Evolutionary conservation across 2,113 vertebrate genomes (phyloP).

Genomic region (Pitta sordida): DNA sequence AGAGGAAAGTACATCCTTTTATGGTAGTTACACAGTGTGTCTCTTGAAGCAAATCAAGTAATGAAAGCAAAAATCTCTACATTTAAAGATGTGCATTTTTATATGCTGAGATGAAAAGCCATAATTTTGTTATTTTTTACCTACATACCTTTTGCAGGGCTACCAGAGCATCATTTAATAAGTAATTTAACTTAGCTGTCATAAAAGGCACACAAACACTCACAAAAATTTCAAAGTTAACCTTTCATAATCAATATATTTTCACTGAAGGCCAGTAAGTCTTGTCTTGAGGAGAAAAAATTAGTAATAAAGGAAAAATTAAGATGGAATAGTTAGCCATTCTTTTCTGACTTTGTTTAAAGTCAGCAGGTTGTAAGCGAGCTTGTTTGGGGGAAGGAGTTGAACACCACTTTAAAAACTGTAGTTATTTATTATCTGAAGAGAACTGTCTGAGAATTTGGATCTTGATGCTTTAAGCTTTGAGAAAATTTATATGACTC

Average conservation of each 20-base stretch:
- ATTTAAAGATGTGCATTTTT: background rate
- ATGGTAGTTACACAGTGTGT: background rate
- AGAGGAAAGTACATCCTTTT: background rate
- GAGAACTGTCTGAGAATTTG: background rate
- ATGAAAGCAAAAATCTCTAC: background rate
- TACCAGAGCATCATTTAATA: background rate
- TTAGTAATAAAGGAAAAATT: background rate
- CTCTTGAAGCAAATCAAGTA: background rate
- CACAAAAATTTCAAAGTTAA: background rate
- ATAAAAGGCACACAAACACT: background rate
- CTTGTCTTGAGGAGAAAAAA: background rate
- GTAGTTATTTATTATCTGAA: background rate
- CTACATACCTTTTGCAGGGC: background rate
- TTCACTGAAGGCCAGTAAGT: background rate
- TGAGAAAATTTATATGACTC: slow-evolving; percentile 14
- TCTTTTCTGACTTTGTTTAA: background rate
- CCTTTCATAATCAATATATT: background rate
- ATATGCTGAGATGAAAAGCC: background rate
- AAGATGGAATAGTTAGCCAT: background rate
- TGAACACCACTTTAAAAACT: background rate
- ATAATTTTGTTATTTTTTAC: background rate
- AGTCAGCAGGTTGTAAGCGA: background rate
- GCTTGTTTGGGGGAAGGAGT: background rate
- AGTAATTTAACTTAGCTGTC: background rate
- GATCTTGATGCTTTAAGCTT: background rate